Evolutionary conservation across 2,797 vertebrate species (phyloP).

Genomic region (Pipistrellus pygmaeus): DNA sequence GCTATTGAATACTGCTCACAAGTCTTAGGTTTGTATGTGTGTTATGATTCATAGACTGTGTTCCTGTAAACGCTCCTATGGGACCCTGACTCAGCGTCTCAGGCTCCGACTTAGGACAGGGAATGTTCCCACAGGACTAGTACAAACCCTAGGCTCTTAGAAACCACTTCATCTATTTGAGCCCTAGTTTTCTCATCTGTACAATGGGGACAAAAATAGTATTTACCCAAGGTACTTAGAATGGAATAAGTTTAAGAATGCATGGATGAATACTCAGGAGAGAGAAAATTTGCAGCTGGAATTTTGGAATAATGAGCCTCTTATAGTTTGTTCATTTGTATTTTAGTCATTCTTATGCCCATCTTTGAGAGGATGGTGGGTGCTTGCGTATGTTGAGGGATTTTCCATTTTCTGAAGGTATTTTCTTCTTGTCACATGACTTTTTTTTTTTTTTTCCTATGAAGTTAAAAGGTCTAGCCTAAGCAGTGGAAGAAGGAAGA

Average conservation of each 20-base stretch:
- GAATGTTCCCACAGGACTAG: background rate
- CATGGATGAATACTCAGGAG: background rate
- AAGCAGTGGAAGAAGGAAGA: constrained; percentile 9
- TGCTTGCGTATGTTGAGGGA: background rate
- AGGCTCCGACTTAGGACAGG: background rate
- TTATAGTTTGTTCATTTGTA: background rate
- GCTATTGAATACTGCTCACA: background rate
- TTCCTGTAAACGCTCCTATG: background rate
- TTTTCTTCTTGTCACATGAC: constrained; percentile 49
- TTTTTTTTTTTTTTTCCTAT: background rate
- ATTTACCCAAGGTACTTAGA: background rate
- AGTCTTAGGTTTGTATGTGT: background rate
- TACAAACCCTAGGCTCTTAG: background rate
- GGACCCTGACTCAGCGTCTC: background rate
- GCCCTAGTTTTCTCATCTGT: constrained; percentile 49
- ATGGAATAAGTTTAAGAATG: background rate
- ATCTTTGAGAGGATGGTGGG: constrained; percentile 36
- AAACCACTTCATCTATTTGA: background rate
- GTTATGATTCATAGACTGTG: background rate
- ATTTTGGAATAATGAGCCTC: background rate
- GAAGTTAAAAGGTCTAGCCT: background rate
- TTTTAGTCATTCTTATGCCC: background rate
- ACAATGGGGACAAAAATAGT: constrained; percentile 30
- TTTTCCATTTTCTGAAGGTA: constrained; percentile 42
- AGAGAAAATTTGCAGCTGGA: background rate